phyloP scores from a whole-genome alignment of 2,113 vertebrate species.

The Varanus komodoensis region DNA sequence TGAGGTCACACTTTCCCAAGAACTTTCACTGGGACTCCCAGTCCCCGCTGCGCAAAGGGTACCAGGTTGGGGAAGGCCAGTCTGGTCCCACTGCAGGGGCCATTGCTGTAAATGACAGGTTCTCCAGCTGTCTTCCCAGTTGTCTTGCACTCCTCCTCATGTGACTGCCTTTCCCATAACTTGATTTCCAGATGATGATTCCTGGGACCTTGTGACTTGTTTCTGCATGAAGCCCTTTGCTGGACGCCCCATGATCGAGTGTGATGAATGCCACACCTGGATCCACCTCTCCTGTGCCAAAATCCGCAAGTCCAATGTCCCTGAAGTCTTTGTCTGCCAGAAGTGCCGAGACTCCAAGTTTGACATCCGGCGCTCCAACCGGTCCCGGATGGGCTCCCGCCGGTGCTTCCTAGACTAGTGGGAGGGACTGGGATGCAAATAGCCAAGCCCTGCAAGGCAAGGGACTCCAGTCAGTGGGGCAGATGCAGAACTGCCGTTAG shows the following conservation, averaged over 20 bases:
- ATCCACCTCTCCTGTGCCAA: slow-evolving; percentile 98
- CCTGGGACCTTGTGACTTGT: slow-evolving; percentile 97
- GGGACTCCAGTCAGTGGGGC: slow-evolving; percentile 32
- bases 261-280: slow-evolving; percentile 96
- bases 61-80: neutral
- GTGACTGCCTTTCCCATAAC: neutral
- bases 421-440: slow-evolving; percentile 1
- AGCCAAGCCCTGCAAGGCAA: slow-evolving; percentile 29
- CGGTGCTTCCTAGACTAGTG: slow-evolving; percentile 91
- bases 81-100: neutral
- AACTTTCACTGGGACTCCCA: too few species aligned
- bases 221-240: slow-evolving; percentile 99
- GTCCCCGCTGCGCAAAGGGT: neutral
- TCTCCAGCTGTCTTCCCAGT: too few species aligned
- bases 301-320: slow-evolving; percentile 97
- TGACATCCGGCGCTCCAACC: slow-evolving; percentile 94
- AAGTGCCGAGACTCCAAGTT: slow-evolving; percentile 92
- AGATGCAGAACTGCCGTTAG: slow-evolving; percentile 52
- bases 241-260: slow-evolving; percentile 97
- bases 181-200: slow-evolving; percentile 88
- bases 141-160: neutral
- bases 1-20: too few species aligned
- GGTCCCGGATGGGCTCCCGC: slow-evolving; percentile 90
- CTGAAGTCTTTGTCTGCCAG: slow-evolving; percentile 96
- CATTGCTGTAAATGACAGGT: too few species aligned